These are phyloP conservation scores for Ormyrus thymus DNA, from an alignment of 2,888 invertebrate genomes.

Conservation along the genomic window DNA sequence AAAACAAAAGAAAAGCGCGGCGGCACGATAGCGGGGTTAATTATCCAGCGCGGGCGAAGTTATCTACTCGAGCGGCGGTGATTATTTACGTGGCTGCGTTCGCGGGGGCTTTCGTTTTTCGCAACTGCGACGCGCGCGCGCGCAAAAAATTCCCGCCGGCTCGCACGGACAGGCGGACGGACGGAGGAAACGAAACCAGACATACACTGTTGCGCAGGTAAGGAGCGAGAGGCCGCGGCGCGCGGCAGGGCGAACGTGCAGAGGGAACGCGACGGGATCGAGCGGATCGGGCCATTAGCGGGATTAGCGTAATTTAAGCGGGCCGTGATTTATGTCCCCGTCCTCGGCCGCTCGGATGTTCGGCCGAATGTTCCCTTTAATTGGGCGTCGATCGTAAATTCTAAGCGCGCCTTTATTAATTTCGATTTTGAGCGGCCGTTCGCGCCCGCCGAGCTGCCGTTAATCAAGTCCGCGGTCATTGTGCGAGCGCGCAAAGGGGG, in stretches of 20 bases:
- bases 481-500: background rate
- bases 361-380: conserved; percentile 9
- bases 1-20: conserved; percentile 21
- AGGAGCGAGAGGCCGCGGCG: background rate
- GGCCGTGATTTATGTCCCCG: conserved; percentile 42
- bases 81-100: conserved; percentile 44
- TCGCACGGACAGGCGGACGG: background rate
- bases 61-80: conserved; percentile 8
- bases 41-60: conserved; percentile 31
- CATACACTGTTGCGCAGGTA: background rate
- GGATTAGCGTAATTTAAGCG: conserved; percentile 42
- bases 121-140: conserved; percentile 36
- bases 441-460: background rate
- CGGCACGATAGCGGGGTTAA: conserved; percentile 25
- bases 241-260: background rate
- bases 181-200: background rate
- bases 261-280: background rate
- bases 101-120: conserved; percentile 50
- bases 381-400: conserved; percentile 42
- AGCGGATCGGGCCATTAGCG: conserved; percentile 16
- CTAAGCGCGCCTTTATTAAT: conserved; percentile 15
- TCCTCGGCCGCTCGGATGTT: background rate
- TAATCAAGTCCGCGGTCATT: background rate
- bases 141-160: conserved; percentile 22
- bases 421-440: background rate